These are phyloP conservation scores for Hipparchia semele DNA, from an alignment of 2,888 invertebrate species.

Conservation along the genomic window DNA sequence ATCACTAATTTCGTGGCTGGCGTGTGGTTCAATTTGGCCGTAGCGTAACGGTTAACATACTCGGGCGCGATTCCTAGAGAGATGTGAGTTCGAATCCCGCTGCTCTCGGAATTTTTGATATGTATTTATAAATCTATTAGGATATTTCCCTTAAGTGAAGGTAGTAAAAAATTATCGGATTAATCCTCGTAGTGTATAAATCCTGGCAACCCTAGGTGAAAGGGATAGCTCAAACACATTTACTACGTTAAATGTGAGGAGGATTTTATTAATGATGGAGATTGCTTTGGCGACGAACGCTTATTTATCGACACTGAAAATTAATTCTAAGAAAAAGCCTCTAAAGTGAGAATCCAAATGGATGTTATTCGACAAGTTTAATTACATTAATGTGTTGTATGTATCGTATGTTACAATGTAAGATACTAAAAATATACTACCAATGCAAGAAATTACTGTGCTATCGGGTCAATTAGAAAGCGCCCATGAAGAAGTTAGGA, in stretches of 20 bases:
- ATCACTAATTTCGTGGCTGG: too few species aligned
- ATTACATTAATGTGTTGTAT: conserved; percentile 10
- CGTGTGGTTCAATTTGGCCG: too few species aligned
- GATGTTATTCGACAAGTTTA: conserved; percentile 12
- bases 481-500: too few species aligned
- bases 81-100: too few species aligned
- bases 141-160: too few species aligned
- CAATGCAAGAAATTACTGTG: neutral
- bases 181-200: conserved; percentile 2
- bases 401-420: neutral
- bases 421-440: neutral
- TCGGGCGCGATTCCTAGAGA: too few species aligned
- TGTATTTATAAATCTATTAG: too few species aligned
- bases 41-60: too few species aligned
- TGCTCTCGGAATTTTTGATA: too few species aligned
- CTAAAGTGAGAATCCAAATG: conserved; percentile 12
- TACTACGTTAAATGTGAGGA: conserved; percentile 30
- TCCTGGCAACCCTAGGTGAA: conserved; percentile 35
- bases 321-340: conserved; percentile 22
- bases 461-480: conserved; percentile 3
- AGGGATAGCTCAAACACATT: conserved; percentile 34
- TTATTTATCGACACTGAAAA: conserved; percentile 26
- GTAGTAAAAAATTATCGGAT: too few species aligned
- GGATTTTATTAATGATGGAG: conserved; percentile 25
- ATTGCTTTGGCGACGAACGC: conserved; percentile 26